Evolutionary conservation across 1,140 invertebrate species (phyloP).

Genomic region (Zaprionus ghesquierei): DNA sequence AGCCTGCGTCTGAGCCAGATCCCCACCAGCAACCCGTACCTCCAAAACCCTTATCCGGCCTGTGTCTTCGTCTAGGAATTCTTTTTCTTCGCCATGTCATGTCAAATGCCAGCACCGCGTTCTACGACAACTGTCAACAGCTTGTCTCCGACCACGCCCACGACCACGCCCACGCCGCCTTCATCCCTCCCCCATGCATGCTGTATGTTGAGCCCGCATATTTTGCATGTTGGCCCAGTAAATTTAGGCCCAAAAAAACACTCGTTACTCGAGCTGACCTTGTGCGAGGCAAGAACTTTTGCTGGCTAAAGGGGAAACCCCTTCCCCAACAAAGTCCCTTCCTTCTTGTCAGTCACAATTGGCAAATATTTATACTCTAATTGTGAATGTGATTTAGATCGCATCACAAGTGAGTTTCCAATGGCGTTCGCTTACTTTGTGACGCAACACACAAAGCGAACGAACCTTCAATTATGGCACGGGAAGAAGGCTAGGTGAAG

Average conservation of each 20-base stretch:
- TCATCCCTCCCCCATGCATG: slow-evolving; percentile 43
- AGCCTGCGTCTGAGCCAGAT: slow-evolving; percentile 22
- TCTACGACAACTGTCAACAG: slow-evolving; percentile 66
- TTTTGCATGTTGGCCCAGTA: slow-evolving; percentile 55
- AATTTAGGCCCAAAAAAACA: slow-evolving; percentile 39
- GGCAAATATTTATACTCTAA: slow-evolving; percentile 74
- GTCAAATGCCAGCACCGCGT: slow-evolving; percentile 28
- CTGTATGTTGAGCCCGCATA: slow-evolving; percentile 61
- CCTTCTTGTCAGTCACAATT: slow-evolving; percentile 22
- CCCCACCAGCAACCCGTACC: neutral
- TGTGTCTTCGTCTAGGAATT: neutral
- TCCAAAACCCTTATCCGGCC: neutral
- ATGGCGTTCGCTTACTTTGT: slow-evolving; percentile 30
- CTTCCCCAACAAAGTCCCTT: neutral
- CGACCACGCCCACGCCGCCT: neutral
- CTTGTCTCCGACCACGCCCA: slow-evolving; percentile 49
- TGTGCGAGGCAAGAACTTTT: slow-evolving; percentile 45
- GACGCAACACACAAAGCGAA: slow-evolving; percentile 20
- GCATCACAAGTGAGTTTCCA: slow-evolving; percentile 30
- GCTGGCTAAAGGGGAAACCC: neutral
- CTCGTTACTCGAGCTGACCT: slow-evolving; percentile 22
- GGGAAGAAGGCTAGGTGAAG: slow-evolving; percentile 15
- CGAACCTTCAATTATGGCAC: slow-evolving; percentile 64
- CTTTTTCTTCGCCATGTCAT: slow-evolving; percentile 22
- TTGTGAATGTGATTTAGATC: slow-evolving; percentile 60